These are phyloP conservation scores for Agrochola lota DNA, from an alignment of 2,888 invertebrate species.

Conservation along the genomic window DNA sequence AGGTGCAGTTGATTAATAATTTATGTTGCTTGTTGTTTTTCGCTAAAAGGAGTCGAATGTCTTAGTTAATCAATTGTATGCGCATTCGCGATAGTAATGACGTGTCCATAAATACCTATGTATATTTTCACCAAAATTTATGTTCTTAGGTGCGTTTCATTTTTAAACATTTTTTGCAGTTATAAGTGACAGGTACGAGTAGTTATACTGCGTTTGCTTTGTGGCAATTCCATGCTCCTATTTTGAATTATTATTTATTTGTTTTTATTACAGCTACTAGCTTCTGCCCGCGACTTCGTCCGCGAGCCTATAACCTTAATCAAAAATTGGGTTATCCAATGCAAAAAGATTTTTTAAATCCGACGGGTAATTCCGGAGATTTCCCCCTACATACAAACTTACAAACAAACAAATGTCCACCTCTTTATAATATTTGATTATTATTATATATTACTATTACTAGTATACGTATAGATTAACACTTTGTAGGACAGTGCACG, in stretches of 20 bases:
- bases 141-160: not conserved
- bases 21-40: not conserved
- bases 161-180: not conserved
- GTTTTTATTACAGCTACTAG: not conserved
- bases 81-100: not conserved
- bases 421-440: too few relatives aligned
- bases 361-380: too few relatives aligned
- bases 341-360: too few relatives aligned
- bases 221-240: not conserved
- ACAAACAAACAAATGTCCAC: too few relatives aligned
- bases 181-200: not conserved
- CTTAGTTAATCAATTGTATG: not conserved
- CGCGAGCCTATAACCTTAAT: too few relatives aligned
- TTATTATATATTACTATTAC: too few relatives aligned
- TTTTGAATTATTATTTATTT: too few relatives aligned
- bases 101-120: not conserved
- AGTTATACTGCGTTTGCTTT: not conserved
- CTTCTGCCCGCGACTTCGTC: too few relatives aligned
- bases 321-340: too few relatives aligned
- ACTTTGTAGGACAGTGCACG: too few relatives aligned
- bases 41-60: not conserved
- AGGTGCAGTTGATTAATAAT: not conserved
- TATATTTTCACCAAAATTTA: not conserved
- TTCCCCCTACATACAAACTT: too few relatives aligned
- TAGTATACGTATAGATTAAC: too few relatives aligned